These are phyloP conservation scores for Gallinago undulata DNA, from an alignment of 2,113 vertebrate species.

Conservation along the genomic window DNA sequence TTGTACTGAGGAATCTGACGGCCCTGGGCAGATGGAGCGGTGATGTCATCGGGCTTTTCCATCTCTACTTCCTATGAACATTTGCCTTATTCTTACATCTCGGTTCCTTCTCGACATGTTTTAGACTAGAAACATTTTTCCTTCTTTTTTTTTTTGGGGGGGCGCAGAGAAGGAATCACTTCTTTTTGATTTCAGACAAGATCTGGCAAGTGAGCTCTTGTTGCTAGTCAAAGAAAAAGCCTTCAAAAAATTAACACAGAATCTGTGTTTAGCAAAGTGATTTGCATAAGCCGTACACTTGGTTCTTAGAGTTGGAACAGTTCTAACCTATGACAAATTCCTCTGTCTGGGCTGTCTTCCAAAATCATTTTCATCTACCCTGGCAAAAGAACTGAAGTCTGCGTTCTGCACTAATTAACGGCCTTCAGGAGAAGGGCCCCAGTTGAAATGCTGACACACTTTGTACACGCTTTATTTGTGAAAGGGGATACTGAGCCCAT, in stretches of 20 bases:
- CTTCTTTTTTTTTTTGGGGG: neutral
- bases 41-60: conserved; percentile 59
- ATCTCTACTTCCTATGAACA: conserved; percentile 61
- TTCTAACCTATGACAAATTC: conserved; percentile 87
- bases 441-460: conserved; percentile 84
- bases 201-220: conserved; percentile 74
- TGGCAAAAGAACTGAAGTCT: conserved; percentile 87
- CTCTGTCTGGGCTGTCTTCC: conserved; percentile 84
- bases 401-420: conserved; percentile 91
- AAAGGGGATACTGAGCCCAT: conserved; percentile 74
- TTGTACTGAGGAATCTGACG: conserved; percentile 38
- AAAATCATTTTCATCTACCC: conserved; percentile 83
- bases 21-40: conserved; percentile 41
- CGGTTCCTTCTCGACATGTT: conserved; percentile 63
- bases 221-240: conserved; percentile 60
- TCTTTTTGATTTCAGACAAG: conserved; percentile 76
- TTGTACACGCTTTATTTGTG: conserved; percentile 80
- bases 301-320: conserved; percentile 82
- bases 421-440: conserved; percentile 80
- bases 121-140: conserved; percentile 69
- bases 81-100: conserved; percentile 60
- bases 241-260: conserved; percentile 71
- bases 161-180: conserved; percentile 70
- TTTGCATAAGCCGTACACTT: conserved; percentile 79
- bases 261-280: conserved; percentile 77